A percentile compares a stretch with the other conserved stretches of the same genome.
Evolutionary conservation across 2,113 vertebrate species (phyloP).

Genomic region (Rhineura floridana): DNA sequence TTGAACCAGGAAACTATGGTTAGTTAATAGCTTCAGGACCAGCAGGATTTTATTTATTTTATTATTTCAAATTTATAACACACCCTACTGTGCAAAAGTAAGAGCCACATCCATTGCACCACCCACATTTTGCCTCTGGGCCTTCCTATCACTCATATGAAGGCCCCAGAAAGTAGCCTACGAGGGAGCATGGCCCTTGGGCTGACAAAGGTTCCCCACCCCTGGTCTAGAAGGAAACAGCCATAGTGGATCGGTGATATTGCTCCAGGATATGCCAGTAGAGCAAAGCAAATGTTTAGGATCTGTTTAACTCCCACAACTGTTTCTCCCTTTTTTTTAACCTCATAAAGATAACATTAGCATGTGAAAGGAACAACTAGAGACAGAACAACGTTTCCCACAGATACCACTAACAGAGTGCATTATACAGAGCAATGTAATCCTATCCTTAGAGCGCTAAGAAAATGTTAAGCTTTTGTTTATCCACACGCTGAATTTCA

Average conservation of each 20-base stretch:
- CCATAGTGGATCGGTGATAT: not conserved
- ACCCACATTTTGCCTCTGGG: too few relatives aligned
- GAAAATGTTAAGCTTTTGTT: conserved; percentile 1
- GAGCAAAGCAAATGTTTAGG: not conserved
- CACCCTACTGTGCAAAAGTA: too few relatives aligned
- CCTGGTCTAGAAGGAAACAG: not conserved
- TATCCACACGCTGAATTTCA: not conserved
- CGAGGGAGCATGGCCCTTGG: too few relatives aligned
- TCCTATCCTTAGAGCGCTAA: not conserved
- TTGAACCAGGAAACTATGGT: too few relatives aligned
- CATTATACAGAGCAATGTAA: not conserved
- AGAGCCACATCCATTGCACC: too few relatives aligned
- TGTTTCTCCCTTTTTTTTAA: not conserved
- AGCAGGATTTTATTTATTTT: too few relatives aligned
- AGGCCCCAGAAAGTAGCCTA: too few relatives aligned
- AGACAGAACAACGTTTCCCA: not conserved
- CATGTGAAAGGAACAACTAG: not conserved
- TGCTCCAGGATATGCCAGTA: not conserved
- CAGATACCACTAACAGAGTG: not conserved
- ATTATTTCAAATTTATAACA: too few relatives aligned
- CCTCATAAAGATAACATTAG: not conserved
- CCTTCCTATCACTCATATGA: too few relatives aligned
- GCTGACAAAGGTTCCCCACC: too few relatives aligned
- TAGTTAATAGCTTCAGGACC: too few relatives aligned
- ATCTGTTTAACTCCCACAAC: not conserved